Conservation (phyloP, 2,888 invertebrate species). For the Ommatoiulus sabulosus region DNA sequence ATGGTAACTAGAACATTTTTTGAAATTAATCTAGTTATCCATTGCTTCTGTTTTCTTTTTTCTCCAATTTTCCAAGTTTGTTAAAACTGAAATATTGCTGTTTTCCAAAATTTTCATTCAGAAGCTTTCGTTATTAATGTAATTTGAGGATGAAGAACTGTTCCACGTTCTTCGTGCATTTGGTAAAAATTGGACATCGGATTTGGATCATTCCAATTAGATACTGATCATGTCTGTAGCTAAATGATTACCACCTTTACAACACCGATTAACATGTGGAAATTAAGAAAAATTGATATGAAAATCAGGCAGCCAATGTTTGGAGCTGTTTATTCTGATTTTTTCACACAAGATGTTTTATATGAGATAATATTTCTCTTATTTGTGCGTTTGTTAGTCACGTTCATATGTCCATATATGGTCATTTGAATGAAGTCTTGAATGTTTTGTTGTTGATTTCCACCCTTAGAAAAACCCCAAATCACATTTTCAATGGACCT, state of each 20-base stretch:
- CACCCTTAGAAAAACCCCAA: not conserved
- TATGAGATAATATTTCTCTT: not conserved
- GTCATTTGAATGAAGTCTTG: not conserved
- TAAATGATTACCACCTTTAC: not conserved
- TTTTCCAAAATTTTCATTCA: no score
- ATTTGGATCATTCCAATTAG: no score
- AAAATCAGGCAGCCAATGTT: no score
- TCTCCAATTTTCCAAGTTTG: no score
- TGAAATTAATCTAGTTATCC: no score
- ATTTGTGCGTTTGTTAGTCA: not conserved
- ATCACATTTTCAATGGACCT: not conserved
- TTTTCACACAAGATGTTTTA: constrained; percentile 1
- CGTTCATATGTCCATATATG: not conserved
- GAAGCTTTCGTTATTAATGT: no score
- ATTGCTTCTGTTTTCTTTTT: no score
- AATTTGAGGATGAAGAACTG: no score
- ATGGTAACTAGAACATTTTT: no score
- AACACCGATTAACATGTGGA: not conserved
- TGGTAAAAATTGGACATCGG: no score
- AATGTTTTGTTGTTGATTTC: not conserved
- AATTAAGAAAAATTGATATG: not conserved
- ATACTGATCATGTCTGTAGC: not conserved
- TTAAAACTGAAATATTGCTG: no score
- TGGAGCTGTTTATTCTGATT: not conserved
- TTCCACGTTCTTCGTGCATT: no score